Conservation (phyloP, 2,113 vertebrate genomes). For the Pseudopipra pipra region DNA sequence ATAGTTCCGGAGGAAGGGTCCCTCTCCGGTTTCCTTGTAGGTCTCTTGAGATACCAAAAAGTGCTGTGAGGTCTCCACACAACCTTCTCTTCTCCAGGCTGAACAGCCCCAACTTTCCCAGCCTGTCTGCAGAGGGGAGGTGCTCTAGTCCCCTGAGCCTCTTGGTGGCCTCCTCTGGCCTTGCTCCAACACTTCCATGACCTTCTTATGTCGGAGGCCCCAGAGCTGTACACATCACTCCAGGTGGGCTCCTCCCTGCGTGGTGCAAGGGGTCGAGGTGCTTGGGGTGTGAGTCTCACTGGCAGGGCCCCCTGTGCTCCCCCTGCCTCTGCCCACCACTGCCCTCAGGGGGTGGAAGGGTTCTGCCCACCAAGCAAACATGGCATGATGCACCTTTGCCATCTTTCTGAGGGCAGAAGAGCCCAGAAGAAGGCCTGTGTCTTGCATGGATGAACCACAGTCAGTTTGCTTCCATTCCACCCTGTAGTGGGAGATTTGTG, state of each 20-base stretch:
- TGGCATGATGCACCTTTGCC: background rate
- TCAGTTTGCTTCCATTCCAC: background rate
- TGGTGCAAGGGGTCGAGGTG: fast-evolving
- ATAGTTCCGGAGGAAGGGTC: background rate
- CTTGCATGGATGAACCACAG: background rate
- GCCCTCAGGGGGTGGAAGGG: background rate
- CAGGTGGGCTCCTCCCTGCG: background rate
- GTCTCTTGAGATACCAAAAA: background rate
- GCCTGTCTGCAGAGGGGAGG: background rate
- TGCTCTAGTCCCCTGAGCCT: background rate
- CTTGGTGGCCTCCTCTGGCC: background rate
- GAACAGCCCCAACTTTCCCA: background rate
- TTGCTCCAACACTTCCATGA: background rate
- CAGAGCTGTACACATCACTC: background rate
- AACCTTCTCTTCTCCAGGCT: background rate
- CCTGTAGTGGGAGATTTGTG: background rate
- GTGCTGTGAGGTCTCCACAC: background rate
- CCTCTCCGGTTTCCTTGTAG: fast-evolving
- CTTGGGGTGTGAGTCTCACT: background rate
- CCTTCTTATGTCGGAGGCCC: background rate
- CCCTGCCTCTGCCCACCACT: background rate
- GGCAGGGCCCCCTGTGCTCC: background rate
- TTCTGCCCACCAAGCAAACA: background rate
- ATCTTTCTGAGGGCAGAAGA: background rate
- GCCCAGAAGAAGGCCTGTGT: background rate